phyloP scores from a whole-genome alignment of 2,113 vertebrate species.

The Garra rufa region DNA sequence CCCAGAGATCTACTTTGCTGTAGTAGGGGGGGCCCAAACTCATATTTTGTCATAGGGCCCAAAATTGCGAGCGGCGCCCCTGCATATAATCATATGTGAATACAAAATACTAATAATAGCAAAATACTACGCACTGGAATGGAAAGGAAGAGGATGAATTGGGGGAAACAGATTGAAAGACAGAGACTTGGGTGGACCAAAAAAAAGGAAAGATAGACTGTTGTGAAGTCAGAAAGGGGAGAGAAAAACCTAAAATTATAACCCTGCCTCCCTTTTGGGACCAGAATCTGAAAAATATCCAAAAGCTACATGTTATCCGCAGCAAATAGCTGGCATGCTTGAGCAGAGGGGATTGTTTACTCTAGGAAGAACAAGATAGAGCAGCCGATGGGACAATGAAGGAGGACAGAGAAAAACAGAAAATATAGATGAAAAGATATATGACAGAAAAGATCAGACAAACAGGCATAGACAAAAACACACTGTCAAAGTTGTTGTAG shows the following conservation, averaged over 20 bases:
- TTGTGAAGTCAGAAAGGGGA: slow-evolving; percentile 49
- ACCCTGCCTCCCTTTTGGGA: slow-evolving; percentile 71
- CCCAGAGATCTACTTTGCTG: no score
- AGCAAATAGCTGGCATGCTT: slow-evolving; percentile 75
- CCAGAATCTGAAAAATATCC: slow-evolving; percentile 65
- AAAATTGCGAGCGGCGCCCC: no score
- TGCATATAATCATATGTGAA: no score
- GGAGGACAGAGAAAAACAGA: slow-evolving; percentile 47
- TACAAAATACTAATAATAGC: background rate
- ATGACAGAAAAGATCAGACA: background rate
- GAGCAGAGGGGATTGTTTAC: slow-evolving; percentile 70
- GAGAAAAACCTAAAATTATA: slow-evolving; percentile 69
- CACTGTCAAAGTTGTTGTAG: no score
- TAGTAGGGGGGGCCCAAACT: no score
- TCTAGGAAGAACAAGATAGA: slow-evolving; percentile 63
- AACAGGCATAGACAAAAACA: background rate
- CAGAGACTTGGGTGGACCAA: background rate
- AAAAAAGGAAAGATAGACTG: slow-evolving; percentile 58
- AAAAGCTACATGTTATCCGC: slow-evolving; percentile 65
- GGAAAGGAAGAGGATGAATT: slow-evolving; percentile 57
- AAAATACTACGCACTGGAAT: background rate
- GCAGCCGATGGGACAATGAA: slow-evolving; percentile 53
- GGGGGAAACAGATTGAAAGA: slow-evolving; percentile 2
- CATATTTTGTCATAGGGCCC: no score
- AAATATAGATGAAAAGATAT: slow-evolving; percentile 52